Conservation (phyloP, 2,113 vertebrate species). For the Nipponia nippon region DNA sequence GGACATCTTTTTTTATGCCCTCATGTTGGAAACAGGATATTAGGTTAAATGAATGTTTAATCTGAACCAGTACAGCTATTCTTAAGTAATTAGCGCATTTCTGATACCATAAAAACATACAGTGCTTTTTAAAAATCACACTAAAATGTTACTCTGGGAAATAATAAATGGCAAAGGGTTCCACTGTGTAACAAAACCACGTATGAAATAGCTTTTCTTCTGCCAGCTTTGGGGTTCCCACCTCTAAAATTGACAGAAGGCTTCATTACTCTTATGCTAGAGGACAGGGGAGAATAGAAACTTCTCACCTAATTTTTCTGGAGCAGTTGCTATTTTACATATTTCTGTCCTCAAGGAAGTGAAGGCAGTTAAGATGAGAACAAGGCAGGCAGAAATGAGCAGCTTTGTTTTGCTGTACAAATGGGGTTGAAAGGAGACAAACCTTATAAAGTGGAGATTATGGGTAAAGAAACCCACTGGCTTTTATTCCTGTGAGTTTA, state of each 20-base stretch:
- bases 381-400: neutral
- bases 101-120: neutral
- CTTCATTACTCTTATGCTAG: constrained; percentile 17
- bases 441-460: neutral
- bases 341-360: neutral
- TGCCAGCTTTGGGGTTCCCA: neutral
- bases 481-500: neutral
- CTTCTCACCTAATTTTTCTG: constrained; percentile 12
- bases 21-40: neutral
- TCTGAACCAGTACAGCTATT: neutral
- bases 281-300: constrained; percentile 5
- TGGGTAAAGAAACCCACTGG: neutral
- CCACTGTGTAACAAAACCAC: neutral
- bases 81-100: neutral
- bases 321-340: neutral
- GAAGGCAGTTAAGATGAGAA: neutral
- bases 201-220: neutral
- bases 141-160: neutral
- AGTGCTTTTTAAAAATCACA: neutral
- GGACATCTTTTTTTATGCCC: neutral
- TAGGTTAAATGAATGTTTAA: neutral
- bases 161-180: neutral
- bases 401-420: neutral
- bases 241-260: neutral
- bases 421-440: neutral